Conservation (phyloP, 1,140 invertebrate genomes). For the Diorhabda carinulata region DNA sequence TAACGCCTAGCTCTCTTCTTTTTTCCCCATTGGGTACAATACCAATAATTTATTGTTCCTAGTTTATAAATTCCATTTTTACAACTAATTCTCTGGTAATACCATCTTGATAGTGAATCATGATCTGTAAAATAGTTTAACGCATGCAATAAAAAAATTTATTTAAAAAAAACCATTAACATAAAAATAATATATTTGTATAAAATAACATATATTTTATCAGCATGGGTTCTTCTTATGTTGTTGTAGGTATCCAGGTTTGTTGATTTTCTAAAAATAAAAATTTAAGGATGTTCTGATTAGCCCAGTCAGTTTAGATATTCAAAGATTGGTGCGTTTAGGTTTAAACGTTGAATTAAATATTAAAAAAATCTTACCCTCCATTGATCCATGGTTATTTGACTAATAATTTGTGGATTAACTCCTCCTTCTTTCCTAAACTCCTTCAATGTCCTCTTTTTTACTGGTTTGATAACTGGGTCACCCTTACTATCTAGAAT, state of each 20-base stretch:
- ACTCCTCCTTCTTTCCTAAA: constrained; percentile 34
- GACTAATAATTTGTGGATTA: constrained; percentile 50
- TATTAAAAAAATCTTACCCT: constrained; percentile 41
- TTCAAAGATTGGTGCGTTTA: constrained; percentile 4
- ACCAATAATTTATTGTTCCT: not conserved
- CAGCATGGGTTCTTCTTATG: constrained; percentile 38
- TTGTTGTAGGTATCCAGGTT: constrained; percentile 35
- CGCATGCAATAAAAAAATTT: not conserved
- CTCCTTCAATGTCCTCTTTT: constrained; percentile 43
- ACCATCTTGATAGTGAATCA: not conserved
- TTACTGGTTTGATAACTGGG: constrained; percentile 46
- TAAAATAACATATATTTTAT: not conserved
- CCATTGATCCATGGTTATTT: constrained; percentile 52
- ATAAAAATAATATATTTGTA: not conserved
- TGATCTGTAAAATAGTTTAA: not conserved
- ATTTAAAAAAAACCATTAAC: not conserved
- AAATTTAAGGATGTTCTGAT: not conserved
- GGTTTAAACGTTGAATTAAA: not conserved
- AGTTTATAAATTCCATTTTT: not conserved
- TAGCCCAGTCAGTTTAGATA: not conserved
- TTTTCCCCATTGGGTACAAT: not conserved
- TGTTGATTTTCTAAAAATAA: constrained; percentile 34
- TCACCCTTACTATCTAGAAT: constrained; percentile 45
- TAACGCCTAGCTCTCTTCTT: too few relatives aligned
- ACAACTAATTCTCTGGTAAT: not conserved